Evolutionary conservation across 2,888 invertebrate species (phyloP), one percentile per base, ranked within the genome.

Genomic region (Yponomeuta cagnagella): DNA sequence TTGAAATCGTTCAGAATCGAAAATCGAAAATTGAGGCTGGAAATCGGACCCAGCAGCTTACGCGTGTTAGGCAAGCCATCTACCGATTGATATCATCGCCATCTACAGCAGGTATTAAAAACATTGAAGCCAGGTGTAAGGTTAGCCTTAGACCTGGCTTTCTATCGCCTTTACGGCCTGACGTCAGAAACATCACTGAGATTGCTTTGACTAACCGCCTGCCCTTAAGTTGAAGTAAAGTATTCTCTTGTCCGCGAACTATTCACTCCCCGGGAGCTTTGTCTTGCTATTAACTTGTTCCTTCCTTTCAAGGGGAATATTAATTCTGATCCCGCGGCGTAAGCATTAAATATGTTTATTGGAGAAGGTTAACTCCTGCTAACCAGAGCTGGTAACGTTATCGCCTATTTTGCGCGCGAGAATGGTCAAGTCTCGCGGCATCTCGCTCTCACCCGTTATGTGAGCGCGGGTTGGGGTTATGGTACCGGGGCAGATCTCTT

Each of bases 221-320:
- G 64, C 64, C 52, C 64, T 64, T 31, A 64, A 64, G n/a, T 64
- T 64, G 30, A 64, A 64, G 30, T 23, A 64, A 64, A 64, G 64
- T 64, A 64, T 64, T 64, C 64, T 64, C 30, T 64, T 30, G 64
- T 64, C 23, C 64, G 64, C n/a, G 64, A 64, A 64, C 64, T 64
- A 31, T 64, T 64, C 64, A 31, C 30, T 64, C 64, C 15, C 15
- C 30, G 23, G 64, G 30, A 64, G 64, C 64, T 23, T 64, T 64
- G 64, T 64, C 52, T 64, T n/a, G 30, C 64, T 64, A 64, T 64
- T 31, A 64, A 64, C 64, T 64, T 64, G 30, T 64, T 23, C 30
- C 52, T 64, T 64, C 23, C 30, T 31, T 64, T 64, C 30, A 30
- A 64, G 64, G 23, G 64, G 64, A 64, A 64, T 64, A 64, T 64